These are phyloP conservation scores for Cichlasoma orientale DNA, from an alignment of 2,797 vertebrate species.

Conservation along the genomic window DNA sequence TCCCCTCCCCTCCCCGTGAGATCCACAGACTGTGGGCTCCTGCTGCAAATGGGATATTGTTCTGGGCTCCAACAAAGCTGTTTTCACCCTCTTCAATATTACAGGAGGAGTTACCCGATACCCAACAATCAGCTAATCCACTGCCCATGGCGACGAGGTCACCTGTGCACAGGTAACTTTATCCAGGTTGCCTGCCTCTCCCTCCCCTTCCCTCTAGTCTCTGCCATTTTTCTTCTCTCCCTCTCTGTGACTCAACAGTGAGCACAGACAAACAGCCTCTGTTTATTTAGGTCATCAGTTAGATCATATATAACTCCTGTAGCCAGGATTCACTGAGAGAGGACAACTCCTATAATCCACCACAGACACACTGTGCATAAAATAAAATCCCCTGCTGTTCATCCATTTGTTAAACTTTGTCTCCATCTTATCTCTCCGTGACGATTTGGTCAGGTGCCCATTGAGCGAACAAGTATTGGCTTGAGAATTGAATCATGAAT, in stretches of 20 bases:
- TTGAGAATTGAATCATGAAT: slow-evolving; percentile 56
- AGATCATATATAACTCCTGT: slow-evolving; percentile 65
- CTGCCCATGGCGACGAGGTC: slow-evolving; percentile 86
- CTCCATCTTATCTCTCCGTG: slow-evolving; percentile 47
- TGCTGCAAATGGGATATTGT: slow-evolving; percentile 80
- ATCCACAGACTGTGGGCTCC: slow-evolving; percentile 63
- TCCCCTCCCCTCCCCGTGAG: slow-evolving; percentile 75
- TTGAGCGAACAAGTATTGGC: slow-evolving; percentile 32
- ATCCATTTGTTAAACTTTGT: slow-evolving; percentile 56
- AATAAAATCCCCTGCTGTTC: slow-evolving; percentile 56
- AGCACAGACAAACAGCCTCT: slow-evolving; percentile 80
- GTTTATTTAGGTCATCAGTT: slow-evolving; percentile 78
- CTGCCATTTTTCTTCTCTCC: slow-evolving; percentile 49
- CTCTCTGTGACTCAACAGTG: slow-evolving; percentile 66
- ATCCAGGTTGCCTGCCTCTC: slow-evolving; percentile 66
- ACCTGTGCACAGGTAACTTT: slow-evolving; percentile 87
- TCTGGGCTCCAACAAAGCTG: slow-evolving; percentile 83
- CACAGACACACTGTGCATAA: slow-evolving; percentile 45
- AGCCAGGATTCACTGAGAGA: slow-evolving; percentile 47
- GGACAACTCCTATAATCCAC: slow-evolving; percentile 53
- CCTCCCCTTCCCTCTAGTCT: slow-evolving; percentile 66
- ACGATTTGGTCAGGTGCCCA: slow-evolving; percentile 45
- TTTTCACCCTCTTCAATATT: slow-evolving; percentile 88
- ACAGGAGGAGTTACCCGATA: slow-evolving; percentile 86
- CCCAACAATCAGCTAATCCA: slow-evolving; percentile 88